These are phyloP conservation scores for Hylyphantes graminicola DNA, from an alignment of 1,140 invertebrate species.

Conservation along the genomic window DNA sequence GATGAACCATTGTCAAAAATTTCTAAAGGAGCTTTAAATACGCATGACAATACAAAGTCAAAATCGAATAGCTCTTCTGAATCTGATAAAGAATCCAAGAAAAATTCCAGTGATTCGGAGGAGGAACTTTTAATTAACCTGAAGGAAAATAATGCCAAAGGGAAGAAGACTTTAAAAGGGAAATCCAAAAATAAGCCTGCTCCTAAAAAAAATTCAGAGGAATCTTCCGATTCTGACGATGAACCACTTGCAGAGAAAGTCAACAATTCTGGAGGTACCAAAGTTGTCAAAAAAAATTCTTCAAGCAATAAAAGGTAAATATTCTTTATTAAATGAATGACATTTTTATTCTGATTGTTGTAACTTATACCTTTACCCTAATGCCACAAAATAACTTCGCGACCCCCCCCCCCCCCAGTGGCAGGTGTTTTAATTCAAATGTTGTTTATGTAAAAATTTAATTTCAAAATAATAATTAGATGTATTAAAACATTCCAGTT, in stretches of 20 bases:
- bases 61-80: slow-evolving; percentile 4
- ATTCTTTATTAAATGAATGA: background rate
- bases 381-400: too few relatives aligned
- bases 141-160: too few relatives aligned
- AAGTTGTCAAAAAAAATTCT: background rate
- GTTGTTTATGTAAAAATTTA: background rate
- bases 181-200: too few relatives aligned
- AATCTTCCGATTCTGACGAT: background rate
- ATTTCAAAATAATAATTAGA: background rate
- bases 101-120: slow-evolving; percentile 17
- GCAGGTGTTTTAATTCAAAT: background rate
- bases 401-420: too few relatives aligned
- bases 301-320: background rate
- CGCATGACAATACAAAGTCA: background rate
- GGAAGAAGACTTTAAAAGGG: too few relatives aligned
- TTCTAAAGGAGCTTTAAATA: background rate
- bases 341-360: background rate
- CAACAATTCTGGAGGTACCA: too few relatives aligned
- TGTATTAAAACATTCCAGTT: background rate
- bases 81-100: background rate
- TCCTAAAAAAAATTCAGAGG: too few relatives aligned
- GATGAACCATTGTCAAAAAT: background rate
- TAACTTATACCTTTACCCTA: too few relatives aligned
- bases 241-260: background rate
- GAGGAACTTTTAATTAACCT: background rate